Base-by-base conservation (phyloP, 2,888 invertebrate species). In the Brachynemurus nebulosus region DNA sequence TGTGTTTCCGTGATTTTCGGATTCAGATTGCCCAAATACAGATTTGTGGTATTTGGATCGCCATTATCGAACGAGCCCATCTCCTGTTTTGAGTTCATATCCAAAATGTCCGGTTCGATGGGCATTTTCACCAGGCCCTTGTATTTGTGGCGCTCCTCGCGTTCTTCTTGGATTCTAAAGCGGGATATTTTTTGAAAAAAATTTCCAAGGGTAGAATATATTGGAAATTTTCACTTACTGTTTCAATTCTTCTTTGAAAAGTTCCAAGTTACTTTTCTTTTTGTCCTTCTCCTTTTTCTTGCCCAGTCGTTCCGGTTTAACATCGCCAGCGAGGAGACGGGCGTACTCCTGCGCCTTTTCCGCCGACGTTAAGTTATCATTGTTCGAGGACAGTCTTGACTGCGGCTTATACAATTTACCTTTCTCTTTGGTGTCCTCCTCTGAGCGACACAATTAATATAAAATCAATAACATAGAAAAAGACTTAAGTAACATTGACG, bases 171-270 rank as follows among this genome's bases (percentile, higher is more conserved):
- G 52, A 96, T 93, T 65, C 93, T 95, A 54, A 56, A 19, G 40
- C 44, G 45, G 46, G 45, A 43, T 36, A 48, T 36, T 11, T 7
- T 9, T 36, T 4, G 18, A 35, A 11, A 35, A 12, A 14, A 36
- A 1, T 5, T 14, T 17, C 47, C 48, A 25, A 40, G 33, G 43
- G 25, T 23, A 16, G 33, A 14, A 33, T 27, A 36, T 20, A 42
- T n/a, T n/a, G n/a, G 14, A 30, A 6, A 30, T 30, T 4, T 2
- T 17, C 43, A 65, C 77, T 72, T 63, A 92, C 91, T 86, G 82
- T 70, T 92, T 82, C 35, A 99, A 65, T 66, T 99, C 98, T 62
- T 98, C 97, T 64, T 99, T 99, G 59, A 99, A 99, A 12, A 91
- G 68, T 63, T 99, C 98, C 50, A 99, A 69, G 65, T 98, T 97